Percentiles rank a stretch among this genome's conserved stretches.
Conservation (phyloP, 2,888 invertebrate species). For the Kryphioiulus occultus region DNA sequence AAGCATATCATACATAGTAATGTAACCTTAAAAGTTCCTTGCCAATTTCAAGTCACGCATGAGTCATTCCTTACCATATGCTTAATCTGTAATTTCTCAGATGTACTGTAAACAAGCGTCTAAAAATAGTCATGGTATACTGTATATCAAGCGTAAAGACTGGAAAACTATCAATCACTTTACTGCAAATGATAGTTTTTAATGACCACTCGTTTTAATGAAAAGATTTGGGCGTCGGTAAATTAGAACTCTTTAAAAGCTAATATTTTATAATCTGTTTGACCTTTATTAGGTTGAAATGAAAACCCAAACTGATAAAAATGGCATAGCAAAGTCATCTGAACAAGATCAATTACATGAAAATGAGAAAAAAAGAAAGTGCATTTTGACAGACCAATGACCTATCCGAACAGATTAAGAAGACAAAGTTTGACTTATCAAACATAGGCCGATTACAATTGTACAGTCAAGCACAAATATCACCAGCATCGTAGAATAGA, state of each 20-base stretch:
- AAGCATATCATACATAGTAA: neutral
- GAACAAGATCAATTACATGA: neutral
- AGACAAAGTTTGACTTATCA: neutral
- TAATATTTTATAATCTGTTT: constrained; percentile 1
- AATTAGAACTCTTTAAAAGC: neutral
- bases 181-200: neutral
- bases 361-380: neutral
- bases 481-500: neutral
- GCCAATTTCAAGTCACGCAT: neutral
- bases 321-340: neutral
- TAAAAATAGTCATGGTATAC: neutral
- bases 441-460: neutral
- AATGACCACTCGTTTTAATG: constrained; percentile 16
- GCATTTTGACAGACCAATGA: constrained; percentile 18
- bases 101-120: constrained; percentile 19
- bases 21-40: neutral
- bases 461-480: neutral
- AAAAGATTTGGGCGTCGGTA: constrained; percentile 21
- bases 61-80: constrained; percentile 2
- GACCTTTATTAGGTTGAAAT: constrained; percentile 15
- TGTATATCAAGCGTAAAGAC: neutral
- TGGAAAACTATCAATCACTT: neutral
- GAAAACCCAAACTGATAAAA: neutral
- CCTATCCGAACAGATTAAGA: neutral
- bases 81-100: neutral